phyloP scores from a whole-genome alignment of 30 jellyfish, hydroid and myxozoan species.

The Cassiopea andromeda region DNA sequence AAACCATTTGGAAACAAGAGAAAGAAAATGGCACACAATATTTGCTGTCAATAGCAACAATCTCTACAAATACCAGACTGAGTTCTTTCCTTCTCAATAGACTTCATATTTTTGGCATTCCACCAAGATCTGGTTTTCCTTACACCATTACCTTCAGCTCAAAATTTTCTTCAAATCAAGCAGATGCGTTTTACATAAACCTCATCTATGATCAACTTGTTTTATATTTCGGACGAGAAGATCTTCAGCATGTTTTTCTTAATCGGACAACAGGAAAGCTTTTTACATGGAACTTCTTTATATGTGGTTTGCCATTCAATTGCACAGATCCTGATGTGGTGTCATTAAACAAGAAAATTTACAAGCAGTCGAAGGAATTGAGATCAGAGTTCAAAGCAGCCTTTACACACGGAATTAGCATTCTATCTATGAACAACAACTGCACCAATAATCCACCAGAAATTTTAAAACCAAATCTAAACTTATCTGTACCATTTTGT shows the following conservation, averaged over 20 bases:
- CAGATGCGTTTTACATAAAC: constrained; percentile 44
- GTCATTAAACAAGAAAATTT: constrained; percentile 30
- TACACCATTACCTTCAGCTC: constrained; percentile 17
- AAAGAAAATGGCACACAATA: constrained; percentile 30
- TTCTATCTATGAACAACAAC: constrained; percentile 19
- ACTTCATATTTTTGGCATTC: constrained; percentile 26
- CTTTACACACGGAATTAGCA: constrained; percentile 16
- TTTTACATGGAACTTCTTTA: constrained; percentile 11
- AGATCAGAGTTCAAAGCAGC: constrained; percentile 29
- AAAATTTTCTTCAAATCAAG: background rate
- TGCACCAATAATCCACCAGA: constrained; percentile 60
- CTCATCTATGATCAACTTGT: background rate
- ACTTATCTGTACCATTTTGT: constrained; percentile 75
- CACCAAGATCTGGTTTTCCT: constrained; percentile 40
- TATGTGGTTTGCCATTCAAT: constrained; percentile 31
- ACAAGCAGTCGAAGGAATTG: constrained; percentile 9
- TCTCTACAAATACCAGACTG: constrained; percentile 1
- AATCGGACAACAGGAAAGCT: background rate
- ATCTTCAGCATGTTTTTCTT: constrained; percentile 35
- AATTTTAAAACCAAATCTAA: constrained; percentile 17
- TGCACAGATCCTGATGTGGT: constrained; percentile 27
- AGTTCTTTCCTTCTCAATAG: constrained; percentile 28
- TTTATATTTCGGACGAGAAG: constrained; percentile 33
- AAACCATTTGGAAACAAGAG: constrained; percentile 25
- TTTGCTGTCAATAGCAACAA: constrained; percentile 20